A percentile compares a stretch with the other conserved stretches of the same genome.
These are phyloP conservation scores for Drosophila rellima DNA, from an alignment of 2,888 invertebrate genomes.

Conservation along the genomic window DNA sequence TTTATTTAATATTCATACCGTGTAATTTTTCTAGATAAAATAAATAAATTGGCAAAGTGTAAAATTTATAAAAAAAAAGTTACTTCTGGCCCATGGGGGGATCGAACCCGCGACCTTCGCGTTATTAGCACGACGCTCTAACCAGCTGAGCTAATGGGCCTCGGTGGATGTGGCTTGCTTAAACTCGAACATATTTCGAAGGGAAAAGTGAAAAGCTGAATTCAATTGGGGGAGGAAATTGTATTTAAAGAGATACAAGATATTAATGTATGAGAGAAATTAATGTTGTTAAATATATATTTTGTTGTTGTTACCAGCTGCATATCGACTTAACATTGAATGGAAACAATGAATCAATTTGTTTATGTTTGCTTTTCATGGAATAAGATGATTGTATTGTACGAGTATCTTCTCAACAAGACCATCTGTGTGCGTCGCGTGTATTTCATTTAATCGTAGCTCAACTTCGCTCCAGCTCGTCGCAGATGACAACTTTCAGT, in stretches of 20 bases:
- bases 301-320: neutral
- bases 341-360: constrained; percentile 23
- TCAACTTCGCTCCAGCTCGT: neutral
- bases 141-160: constrained; percentile 80
- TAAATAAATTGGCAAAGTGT: neutral
- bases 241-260: constrained; percentile 9
- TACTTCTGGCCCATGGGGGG: constrained; percentile 69
- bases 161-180: rapidly evolving
- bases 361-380: neutral
- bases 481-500: constrained; percentile 44
- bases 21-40: neutral
- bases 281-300: constrained; percentile 3
- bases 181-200: constrained; percentile 4
- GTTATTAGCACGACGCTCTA: constrained; percentile 81
- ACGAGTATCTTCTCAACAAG: constrained; percentile 3
- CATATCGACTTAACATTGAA: constrained; percentile 21
- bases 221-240: constrained; percentile 10
- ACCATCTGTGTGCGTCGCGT: constrained; percentile 3
- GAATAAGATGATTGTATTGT: constrained; percentile 13
- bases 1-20: neutral
- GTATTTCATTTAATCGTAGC: constrained; percentile 13
- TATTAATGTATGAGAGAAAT: constrained; percentile 2
- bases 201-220: neutral
- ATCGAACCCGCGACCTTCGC: constrained; percentile 78
- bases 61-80: constrained; percentile 11